Evolutionary conservation across 2,113 vertebrate species (phyloP), one percentile per base, ranked within the genome.

Genomic region (Procavia capensis): DNA sequence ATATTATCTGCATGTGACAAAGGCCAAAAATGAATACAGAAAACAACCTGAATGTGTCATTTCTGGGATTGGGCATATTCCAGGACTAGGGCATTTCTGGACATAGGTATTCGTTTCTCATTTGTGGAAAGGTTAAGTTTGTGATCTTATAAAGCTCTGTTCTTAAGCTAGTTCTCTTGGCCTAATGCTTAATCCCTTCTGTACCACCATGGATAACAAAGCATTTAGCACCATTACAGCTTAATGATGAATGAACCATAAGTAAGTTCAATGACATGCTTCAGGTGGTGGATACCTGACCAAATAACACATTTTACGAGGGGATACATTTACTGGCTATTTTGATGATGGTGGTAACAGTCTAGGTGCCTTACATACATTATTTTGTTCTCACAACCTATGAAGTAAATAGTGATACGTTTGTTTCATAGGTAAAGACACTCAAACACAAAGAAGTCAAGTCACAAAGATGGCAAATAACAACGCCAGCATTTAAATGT

Each of bases 331-430:
- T 9, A 61, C 17, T 79, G 70, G 41, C 61, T 78, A 27, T 66
- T n/a, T 81, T 34, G 24, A 74, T 29, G 36, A 64, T 54, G 36
- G 47, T 17, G 24, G 8, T 66, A 34, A 59, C 24, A 11, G 34
- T 47, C 64, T 50, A 41, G 31, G 39, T 47, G 66, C 70, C 64
- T 41, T 27, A 45, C 9, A 79, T 6, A 72, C 16, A 61, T 88
- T 93, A 88, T 66, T 87, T 75, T 74, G 82, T 59, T 50, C 41
- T 96, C 17, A 90, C 13, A 92, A 87, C 85, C 24, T 64, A 86
- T 47, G 47, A 83, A 91, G 43, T 63, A 92, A 39, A 66, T 66
- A 45, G 22, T 20, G 79, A 64, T 88, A 81, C 41, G 24, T 47
- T 78, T 22, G 82, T 92, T 83, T 88, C 83, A 85, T 6, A 94